Evolutionary conservation across 2,888 invertebrate genomes (phyloP), one percentile per base, ranked within the genome.

Genomic region (Gryllus longicercus): DNA sequence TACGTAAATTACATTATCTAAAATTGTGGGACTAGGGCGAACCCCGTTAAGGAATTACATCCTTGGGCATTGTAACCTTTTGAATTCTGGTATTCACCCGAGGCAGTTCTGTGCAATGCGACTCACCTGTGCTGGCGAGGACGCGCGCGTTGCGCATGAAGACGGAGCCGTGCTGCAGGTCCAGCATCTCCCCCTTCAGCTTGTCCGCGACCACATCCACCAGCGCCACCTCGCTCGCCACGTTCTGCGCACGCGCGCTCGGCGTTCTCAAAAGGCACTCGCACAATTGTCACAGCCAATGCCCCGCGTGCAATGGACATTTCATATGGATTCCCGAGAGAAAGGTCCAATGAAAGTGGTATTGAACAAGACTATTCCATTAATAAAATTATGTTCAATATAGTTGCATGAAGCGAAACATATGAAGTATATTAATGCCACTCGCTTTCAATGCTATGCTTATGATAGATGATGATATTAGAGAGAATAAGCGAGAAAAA

Each of bases 101-200:
- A 38, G 38, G 8, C 0, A 38, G 8, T 38, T 38, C 5, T 5
- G 38, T 5, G 38, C 0, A 38, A 38, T 38, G 38, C 5, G 5
- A 8, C 82, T 84, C 85, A 90, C 91, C 90, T 83, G 91, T 92
- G 84, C 92, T 91, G 38, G 95, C 95, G 80, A 91, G 91, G 80
- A 97, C 93, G 85, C 91, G 93, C 74, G 95, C 93, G 85, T 94
- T 93, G 85, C 91, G 92, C 84, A 96, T 88, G 87, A 96, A 97
- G 38, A 94, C 90, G 23, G 95, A 92, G 8, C 96, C 96, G 85
- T 97, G 97, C 86, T 96, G 96, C 80, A 97, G 88, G 86, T 97
- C 97, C 93, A 96, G 90, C 92, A 96, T 91, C 88, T 97, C 97
- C 1, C 97, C 97, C 84, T 92, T 92, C 82, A 97, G 87, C 86